Percentiles rank a stretch among this genome's conserved stretches.
Conservation (phyloP, 2,888 invertebrate genomes). For the Scaptodrosophila latifasciaeformis region DNA sequence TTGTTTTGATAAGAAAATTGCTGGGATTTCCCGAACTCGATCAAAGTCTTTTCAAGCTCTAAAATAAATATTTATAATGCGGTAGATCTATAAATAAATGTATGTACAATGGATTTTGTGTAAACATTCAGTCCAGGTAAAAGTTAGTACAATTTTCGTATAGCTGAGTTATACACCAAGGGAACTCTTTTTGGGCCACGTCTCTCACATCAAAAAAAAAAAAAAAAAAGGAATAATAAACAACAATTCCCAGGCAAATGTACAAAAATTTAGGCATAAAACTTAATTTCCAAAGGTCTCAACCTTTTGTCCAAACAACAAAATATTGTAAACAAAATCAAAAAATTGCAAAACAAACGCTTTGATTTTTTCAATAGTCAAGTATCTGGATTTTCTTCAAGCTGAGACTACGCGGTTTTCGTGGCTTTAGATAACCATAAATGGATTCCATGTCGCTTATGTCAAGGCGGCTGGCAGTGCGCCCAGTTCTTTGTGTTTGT, state of each 20-base stretch:
- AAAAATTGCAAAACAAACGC: constrained; percentile 28
- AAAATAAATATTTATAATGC: too few species aligned
- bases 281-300: constrained; percentile 12
- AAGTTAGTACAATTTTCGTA: constrained; percentile 33
- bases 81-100: too few species aligned
- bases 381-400: constrained; percentile 74
- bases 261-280: too few species aligned
- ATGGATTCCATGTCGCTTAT: constrained; percentile 75
- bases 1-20: too few species aligned
- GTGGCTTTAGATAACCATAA: constrained; percentile 75
- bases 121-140: too few species aligned
- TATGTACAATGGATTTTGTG: too few species aligned
- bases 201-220: not conserved
- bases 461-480: constrained; percentile 70
- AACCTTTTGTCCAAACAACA: constrained; percentile 5
- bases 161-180: constrained; percentile 29
- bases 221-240: constrained; percentile 19
- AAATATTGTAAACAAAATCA: not conserved
- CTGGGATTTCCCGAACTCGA: too few species aligned
- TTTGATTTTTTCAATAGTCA: constrained; percentile 61
- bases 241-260: too few species aligned
- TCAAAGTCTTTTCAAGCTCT: too few species aligned
- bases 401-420: constrained; percentile 74
- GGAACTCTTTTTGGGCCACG: constrained; percentile 23
- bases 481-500: constrained; percentile 51